A percentile compares a stretch with the other conserved stretches of the same genome.
Conservation (phyloP, 92 coral and sea anemone species). For the Epizoanthus rinbou region DNA sequence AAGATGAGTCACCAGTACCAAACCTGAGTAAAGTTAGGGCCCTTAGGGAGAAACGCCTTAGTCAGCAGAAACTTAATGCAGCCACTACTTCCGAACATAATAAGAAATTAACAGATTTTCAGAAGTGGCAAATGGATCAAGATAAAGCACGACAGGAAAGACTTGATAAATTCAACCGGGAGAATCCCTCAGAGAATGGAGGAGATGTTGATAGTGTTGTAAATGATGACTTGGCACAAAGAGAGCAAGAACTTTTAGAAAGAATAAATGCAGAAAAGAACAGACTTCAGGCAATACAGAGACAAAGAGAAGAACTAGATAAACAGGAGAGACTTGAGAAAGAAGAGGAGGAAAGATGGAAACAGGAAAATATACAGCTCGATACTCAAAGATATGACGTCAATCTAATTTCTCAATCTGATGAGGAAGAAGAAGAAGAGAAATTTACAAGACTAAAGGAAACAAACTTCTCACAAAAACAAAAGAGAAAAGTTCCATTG, state of each 20-base stretch:
- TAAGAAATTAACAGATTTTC: conserved; percentile 75
- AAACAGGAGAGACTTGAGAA: conserved; percentile 66
- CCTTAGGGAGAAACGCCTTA: conserved; percentile 64
- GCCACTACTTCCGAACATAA: conserved; percentile 25
- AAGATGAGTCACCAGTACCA: conserved; percentile 62
- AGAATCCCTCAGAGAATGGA: background rate
- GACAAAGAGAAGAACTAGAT: conserved; percentile 73
- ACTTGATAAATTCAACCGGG: conserved; percentile 51
- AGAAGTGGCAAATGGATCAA: conserved; percentile 84
- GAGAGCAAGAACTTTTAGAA: conserved; percentile 78
- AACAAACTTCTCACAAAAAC: conserved; percentile 21
- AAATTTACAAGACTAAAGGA: background rate
- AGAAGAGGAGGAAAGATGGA: conserved; percentile 59
- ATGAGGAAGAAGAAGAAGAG: conserved; percentile 11
- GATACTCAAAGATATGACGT: background rate
- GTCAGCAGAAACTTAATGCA: conserved; percentile 54
- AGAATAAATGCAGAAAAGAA: conserved; percentile 76
- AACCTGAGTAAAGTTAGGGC: conserved; percentile 77
- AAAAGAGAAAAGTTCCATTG: conserved; percentile 21
- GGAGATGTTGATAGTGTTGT: conserved; percentile 28
- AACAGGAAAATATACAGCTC: conserved; percentile 16
- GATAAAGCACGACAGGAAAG: conserved; percentile 63
- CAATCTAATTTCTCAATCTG: background rate
- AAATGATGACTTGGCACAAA: conserved; percentile 41
- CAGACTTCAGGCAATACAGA: conserved; percentile 66